phyloP scores from a whole-genome alignment of 2,797 vertebrate genomes.

The Anisognathus igniventris region DNA sequence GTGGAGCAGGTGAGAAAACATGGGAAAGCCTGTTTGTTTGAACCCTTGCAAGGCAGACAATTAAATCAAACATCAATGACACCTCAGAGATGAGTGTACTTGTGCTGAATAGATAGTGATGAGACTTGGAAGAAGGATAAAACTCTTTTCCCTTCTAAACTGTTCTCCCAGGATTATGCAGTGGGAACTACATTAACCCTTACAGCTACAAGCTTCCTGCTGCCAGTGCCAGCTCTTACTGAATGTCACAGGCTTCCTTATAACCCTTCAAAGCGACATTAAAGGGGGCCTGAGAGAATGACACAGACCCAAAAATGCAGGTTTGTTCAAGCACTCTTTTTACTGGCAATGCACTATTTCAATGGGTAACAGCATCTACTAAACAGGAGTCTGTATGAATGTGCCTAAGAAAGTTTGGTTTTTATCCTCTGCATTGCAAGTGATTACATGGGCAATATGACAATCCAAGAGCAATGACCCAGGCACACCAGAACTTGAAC shows the following conservation, averaged over 20 bases:
- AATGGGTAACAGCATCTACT: not conserved
- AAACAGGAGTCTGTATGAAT: not conserved
- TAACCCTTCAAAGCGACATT: not conserved
- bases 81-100: not conserved
- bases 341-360: not conserved
- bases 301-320: not conserved
- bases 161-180: not conserved
- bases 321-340: slow-evolving; percentile 18
- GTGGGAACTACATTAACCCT: not conserved
- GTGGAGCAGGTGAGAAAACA: not conserved
- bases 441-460: not conserved
- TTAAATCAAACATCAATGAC: not conserved
- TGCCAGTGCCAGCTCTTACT: not conserved
- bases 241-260: not conserved
- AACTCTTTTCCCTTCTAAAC: not conserved
- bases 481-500: not conserved
- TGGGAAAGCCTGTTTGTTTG: not conserved
- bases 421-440: not conserved
- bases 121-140: not conserved
- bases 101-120: not conserved
- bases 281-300: not conserved
- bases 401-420: not conserved
- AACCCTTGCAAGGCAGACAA: not conserved
- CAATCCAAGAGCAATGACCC: not conserved
- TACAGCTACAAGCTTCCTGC: not conserved